Evolutionary conservation across 1,140 invertebrate genomes (phyloP).

Genomic region (Gonioctena quinquepunctata): DNA sequence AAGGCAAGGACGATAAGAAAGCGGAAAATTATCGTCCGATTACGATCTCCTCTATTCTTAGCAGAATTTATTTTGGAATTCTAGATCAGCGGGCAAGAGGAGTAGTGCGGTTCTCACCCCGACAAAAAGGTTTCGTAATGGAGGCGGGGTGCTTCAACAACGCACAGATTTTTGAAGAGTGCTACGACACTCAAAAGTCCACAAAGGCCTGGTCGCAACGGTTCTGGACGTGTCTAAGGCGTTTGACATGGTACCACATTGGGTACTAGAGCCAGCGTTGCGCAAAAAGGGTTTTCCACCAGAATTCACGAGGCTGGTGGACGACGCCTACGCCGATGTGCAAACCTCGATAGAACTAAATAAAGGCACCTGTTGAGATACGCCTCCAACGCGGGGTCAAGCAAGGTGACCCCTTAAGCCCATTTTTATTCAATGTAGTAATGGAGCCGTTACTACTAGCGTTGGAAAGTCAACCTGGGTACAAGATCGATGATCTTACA

Average conservation of each 20-base stretch:
- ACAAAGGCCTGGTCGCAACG: constrained; percentile 12
- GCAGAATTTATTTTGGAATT: constrained; percentile 19
- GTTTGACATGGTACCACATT: constrained; percentile 48
- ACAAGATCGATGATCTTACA: background rate
- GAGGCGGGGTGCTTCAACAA: constrained; percentile 27
- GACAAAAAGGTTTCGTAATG: constrained; percentile 32
- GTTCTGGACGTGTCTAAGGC: constrained; percentile 42
- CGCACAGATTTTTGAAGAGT: background rate
- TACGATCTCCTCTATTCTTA: constrained; percentile 24
- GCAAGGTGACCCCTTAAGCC: constrained; percentile 54
- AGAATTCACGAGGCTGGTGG: constrained; percentile 19
- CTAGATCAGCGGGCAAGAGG: background rate
- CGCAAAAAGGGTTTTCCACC: background rate
- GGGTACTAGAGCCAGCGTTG: constrained; percentile 16
- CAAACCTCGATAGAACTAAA: background rate
- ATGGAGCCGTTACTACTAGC: constrained; percentile 50
- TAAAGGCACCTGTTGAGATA: constrained; percentile 12
- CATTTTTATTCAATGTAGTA: constrained; percentile 56
- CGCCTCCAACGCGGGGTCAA: constrained; percentile 48
- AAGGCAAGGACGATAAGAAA: constrained; percentile 9
- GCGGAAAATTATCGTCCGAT: constrained; percentile 32
- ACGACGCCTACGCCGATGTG: background rate
- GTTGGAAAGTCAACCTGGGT: background rate
- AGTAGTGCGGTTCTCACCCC: background rate
- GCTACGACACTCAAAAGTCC: constrained; percentile 26